A percentile compares a stretch with the other conserved stretches of the same genome.
These are phyloP conservation scores for Trissoscelio sp. DNA, from an alignment of 2,888 invertebrate species.

Conservation along the genomic window DNA sequence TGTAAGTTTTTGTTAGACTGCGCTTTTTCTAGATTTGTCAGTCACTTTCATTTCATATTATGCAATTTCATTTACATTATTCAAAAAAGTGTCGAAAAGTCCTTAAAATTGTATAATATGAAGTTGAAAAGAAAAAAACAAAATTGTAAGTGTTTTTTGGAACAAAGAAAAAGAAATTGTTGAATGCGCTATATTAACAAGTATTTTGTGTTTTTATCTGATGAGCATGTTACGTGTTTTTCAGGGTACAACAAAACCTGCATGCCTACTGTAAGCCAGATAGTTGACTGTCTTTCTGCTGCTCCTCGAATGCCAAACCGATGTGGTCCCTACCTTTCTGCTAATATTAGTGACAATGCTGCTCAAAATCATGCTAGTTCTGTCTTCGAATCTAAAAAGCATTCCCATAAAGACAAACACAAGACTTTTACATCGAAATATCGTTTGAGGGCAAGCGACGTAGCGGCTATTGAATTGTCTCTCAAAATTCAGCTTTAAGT, in stretches of 20 bases:
- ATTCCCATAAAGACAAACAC: slow-evolving; percentile 69
- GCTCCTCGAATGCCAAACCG: slow-evolving; percentile 81
- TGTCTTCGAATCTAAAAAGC: slow-evolving; percentile 74
- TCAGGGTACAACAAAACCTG: slow-evolving; percentile 85
- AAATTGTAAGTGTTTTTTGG: background rate
- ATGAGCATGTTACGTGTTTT: slow-evolving; percentile 83
- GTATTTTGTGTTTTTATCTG: slow-evolving; percentile 74
- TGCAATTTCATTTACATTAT: no score
- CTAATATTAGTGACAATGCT: slow-evolving; percentile 79
- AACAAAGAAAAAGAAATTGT: no score
- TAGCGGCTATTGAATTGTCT: slow-evolving; percentile 64
- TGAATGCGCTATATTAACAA: no score
- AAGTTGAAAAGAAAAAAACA: no score
- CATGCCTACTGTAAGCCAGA: slow-evolving; percentile 86
- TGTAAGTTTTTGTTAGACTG: no score
- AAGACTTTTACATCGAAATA: slow-evolving; percentile 68
- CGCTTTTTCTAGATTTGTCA: no score
- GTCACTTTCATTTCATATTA: no score
- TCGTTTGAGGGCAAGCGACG: slow-evolving; percentile 46
- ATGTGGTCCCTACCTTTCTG: slow-evolving; percentile 81
- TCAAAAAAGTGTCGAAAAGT: no score
- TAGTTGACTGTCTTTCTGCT: slow-evolving; percentile 82
- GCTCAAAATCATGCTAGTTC: slow-evolving; percentile 76
- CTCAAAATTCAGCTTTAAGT: slow-evolving; percentile 62
- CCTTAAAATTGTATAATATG: no score